Evolutionary conservation across 2,888 invertebrate species (phyloP).

Genomic region (Physocephala rufipes): DNA sequence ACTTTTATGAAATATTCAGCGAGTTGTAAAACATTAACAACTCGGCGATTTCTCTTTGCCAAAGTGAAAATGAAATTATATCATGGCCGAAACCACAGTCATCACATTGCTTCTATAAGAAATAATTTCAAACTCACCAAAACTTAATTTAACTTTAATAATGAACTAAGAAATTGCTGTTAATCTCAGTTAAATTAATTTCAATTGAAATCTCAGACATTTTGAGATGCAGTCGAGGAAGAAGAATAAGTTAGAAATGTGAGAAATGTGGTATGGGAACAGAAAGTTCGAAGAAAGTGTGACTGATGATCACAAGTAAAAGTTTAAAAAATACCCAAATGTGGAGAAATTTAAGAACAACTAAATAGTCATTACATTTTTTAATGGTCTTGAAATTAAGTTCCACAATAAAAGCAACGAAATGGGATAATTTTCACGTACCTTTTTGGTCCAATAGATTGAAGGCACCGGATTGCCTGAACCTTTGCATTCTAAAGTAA

Average conservation of each 20-base stretch:
- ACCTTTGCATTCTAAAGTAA: conserved; percentile 76
- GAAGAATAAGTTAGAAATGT: neutral
- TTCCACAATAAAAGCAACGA: neutral
- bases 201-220: conserved; percentile 18
- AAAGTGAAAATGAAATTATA: no score
- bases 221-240: neutral
- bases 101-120: no score
- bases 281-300: neutral
- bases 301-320: neutral
- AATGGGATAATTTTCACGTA: conserved; percentile 42
- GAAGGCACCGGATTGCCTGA: conserved; percentile 78
- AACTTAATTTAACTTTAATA: conserved; percentile 19
- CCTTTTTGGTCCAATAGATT: conserved; percentile 72
- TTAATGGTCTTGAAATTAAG: neutral
- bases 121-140: neutral
- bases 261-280: neutral
- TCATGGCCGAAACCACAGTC: no score
- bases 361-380: neutral
- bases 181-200: conserved; percentile 30
- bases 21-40: no score
- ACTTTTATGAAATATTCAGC: no score
- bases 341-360: neutral
- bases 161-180: conserved; percentile 11
- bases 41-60: no score
- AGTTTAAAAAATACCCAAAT: neutral